Percentiles rank a stretch among this genome's conserved stretches.
Conservation (phyloP, 92 coral and sea anemone species). For the Parazoanthus darwini region DNA sequence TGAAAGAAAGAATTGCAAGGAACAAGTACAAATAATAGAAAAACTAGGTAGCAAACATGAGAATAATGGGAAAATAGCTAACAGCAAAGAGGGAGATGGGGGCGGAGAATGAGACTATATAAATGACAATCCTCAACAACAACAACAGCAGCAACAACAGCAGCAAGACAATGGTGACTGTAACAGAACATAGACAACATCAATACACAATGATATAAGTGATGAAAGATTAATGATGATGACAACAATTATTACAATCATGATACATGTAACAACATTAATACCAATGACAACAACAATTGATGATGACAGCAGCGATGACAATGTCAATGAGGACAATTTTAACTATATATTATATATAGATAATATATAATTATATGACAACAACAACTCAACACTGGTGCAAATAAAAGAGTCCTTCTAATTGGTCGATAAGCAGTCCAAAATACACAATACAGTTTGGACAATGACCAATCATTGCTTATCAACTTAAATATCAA, state of each 20-base stretch:
- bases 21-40: too few relatives aligned
- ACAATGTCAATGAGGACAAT: not conserved
- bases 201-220: not conserved
- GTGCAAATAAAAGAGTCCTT: too few relatives aligned
- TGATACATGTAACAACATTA: not conserved
- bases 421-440: too few relatives aligned
- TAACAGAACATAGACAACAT: not conserved
- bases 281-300: not conserved
- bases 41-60: too few relatives aligned
- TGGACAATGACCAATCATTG: not conserved
- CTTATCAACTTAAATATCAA: not conserved
- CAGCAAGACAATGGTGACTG: not conserved
- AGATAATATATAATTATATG: too few relatives aligned
- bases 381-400: too few relatives aligned
- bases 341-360: too few relatives aligned
- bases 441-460: not conserved
- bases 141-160: not conserved
- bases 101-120: too few relatives aligned
- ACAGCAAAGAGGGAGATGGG: too few relatives aligned
- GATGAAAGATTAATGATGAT: not conserved
- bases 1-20: too few relatives aligned
- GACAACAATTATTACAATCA: not conserved
- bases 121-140: too few relatives aligned
- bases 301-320: not conserved
- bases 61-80: too few relatives aligned